Base-by-base conservation (phyloP, 2,888 invertebrate species). In the Tenthredo scrophulariae region DNA sequence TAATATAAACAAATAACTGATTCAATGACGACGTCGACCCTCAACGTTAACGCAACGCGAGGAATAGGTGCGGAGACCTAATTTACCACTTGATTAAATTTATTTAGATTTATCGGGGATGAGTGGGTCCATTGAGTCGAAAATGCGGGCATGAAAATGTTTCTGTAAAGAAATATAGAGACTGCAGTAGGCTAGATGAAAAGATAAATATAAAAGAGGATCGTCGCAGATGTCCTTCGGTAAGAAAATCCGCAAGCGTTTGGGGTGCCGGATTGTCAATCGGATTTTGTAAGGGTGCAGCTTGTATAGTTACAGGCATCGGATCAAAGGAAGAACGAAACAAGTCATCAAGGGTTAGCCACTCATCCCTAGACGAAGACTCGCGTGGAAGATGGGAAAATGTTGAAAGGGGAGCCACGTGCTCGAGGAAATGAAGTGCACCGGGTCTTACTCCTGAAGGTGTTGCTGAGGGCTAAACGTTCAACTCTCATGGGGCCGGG, bases 71-170 rank as follows among this genome's bases (percentile, higher is more conserved):
- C 87, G 86, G 85, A 85, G 89, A 91, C 1, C 89, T 90, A 89
- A 91, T 91, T 91, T 90, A 90, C 88, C 88, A 88, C 87, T 88
- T 87, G 88, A 86, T 87, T 88, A 88, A 91, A 91, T 91, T 91
- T 90, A 91, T 90, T 90, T 89, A 90, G 90, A 90, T 91, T 88
- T 88, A 85, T 87, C 86, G 85, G 86, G 6, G 54, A 54, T 22
- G 74, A 43, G 43, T 43, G 74, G 40, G 26, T 74, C 43, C 5
- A 33, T 67, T 33, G 2, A 33, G 29, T 26, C 18, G 13, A 26
- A 74, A 74, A 74, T 74, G 40, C 74, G 43, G 46, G 74, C n/a
- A n/a, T 65, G 9, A 15, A 67, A 33, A 46, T 46, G 18, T 26
- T 13, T 6, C 10, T 26, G 62, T 26, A 13, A 18, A n/a, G 7